phyloP scores from a whole-genome alignment of 2,113 vertebrate species.

The Ochotona princeps region DNA sequence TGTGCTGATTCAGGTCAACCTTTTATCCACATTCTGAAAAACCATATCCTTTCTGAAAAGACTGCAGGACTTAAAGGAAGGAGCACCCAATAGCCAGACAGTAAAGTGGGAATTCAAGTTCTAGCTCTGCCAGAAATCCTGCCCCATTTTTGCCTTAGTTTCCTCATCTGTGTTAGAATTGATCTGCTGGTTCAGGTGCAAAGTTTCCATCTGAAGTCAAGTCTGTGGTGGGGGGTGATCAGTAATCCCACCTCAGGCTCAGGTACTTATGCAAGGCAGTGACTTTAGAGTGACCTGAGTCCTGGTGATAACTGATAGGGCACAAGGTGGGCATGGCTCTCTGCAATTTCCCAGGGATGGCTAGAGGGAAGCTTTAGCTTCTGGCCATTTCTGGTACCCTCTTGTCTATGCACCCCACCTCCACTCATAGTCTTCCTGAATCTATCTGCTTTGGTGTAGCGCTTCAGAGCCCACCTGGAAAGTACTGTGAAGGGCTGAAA shows the following conservation, averaged over 20 bases:
- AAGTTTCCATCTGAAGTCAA: not conserved
- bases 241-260: not conserved
- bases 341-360: slow-evolving; percentile 23
- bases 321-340: slow-evolving; percentile 49
- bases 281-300: slow-evolving; percentile 41
- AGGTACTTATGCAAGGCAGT: slow-evolving; percentile 73
- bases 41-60: not conserved
- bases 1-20: not conserved
- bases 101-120: not conserved
- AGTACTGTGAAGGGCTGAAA: not conserved
- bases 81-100: not conserved
- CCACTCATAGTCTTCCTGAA: not conserved
- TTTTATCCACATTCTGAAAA: not conserved
- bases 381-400: not conserved
- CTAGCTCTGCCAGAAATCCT: slow-evolving; percentile 4
- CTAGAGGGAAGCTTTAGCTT: not conserved
- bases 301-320: slow-evolving; percentile 43
- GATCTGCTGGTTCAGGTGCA: not conserved
- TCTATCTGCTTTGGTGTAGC: not conserved
- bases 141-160: not conserved
- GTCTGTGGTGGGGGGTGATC: not conserved
- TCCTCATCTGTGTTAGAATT: not conserved
- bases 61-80: not conserved
- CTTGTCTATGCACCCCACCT: not conserved
- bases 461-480: not conserved